Percentiles rank a stretch among this genome's conserved stretches.
These are phyloP conservation scores for Spisula subtruncata DNA, from an alignment of 2,888 invertebrate genomes.

Conservation along the genomic window DNA sequence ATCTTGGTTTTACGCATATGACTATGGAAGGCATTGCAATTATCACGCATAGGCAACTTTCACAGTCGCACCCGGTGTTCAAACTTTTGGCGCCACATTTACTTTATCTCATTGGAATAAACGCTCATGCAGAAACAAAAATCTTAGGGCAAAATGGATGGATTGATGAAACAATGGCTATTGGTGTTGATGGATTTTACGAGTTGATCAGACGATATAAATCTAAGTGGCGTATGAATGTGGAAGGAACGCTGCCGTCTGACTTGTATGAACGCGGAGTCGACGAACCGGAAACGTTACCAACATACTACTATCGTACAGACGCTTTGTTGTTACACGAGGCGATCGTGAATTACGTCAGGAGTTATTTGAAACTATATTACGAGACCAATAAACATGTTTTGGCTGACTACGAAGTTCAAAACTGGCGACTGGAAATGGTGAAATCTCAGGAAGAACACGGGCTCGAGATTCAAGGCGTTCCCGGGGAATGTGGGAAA, in stretches of 20 bases:
- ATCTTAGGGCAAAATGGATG: constrained; percentile 56
- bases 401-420: constrained; percentile 79
- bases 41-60: constrained; percentile 87
- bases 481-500: constrained; percentile 69
- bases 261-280: constrained; percentile 85
- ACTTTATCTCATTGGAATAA: constrained; percentile 88
- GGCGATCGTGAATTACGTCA: constrained; percentile 84
- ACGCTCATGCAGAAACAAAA: constrained; percentile 85
- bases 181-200: constrained; percentile 53
- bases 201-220: constrained; percentile 56
- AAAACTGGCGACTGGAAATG: constrained; percentile 86
- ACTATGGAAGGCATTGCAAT: constrained; percentile 88
- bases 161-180: constrained; percentile 65
- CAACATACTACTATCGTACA: constrained; percentile 87
- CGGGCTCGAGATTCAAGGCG: constrained; percentile 82
- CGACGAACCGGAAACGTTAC: constrained; percentile 83
- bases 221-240: constrained; percentile 80
- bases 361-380: constrained; percentile 71
- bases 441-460: constrained; percentile 80
- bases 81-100: constrained; percentile 89
- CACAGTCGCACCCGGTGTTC: constrained; percentile 88
- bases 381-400: constrained; percentile 70
- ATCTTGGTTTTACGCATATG: constrained; percentile 88
- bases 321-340: constrained; percentile 85
- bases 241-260: constrained; percentile 84